phyloP scores from a whole-genome alignment of 2,888 invertebrate species.

The Bellardia pandia region DNA sequence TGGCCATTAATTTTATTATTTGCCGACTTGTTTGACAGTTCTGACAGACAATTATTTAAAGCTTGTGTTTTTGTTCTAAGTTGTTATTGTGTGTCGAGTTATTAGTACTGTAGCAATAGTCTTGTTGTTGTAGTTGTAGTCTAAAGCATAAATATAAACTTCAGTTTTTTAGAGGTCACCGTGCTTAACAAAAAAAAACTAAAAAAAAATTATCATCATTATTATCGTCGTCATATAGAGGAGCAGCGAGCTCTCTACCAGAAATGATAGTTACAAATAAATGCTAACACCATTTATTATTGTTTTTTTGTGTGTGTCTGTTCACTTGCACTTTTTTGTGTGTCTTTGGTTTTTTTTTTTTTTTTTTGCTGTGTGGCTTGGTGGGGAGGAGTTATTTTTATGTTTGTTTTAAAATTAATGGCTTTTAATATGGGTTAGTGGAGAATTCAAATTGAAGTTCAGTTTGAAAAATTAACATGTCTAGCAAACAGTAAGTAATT shows the following conservation, averaged over 20 bases:
- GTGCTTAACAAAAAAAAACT: slow-evolving; percentile 32
- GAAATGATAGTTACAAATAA: slow-evolving; percentile 71
- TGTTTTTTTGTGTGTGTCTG: slow-evolving; percentile 28
- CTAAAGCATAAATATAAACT: slow-evolving; percentile 68
- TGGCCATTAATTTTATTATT: slow-evolving; percentile 83
- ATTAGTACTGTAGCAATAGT: slow-evolving; percentile 57
- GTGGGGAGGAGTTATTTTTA: slow-evolving; percentile 45
- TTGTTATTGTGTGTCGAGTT: slow-evolving; percentile 70
- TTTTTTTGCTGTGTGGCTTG: slow-evolving; percentile 33
- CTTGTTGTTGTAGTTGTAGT: slow-evolving; percentile 37
- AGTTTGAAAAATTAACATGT: slow-evolving; percentile 47
- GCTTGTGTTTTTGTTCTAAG: slow-evolving; percentile 82
- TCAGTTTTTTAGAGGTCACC: slow-evolving; percentile 72
- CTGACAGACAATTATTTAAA: slow-evolving; percentile 85
- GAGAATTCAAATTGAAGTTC: slow-evolving; percentile 45
- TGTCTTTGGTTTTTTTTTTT: background rate
- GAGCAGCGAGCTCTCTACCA: slow-evolving; percentile 40
- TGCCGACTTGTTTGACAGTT: slow-evolving; percentile 85
- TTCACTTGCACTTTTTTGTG: slow-evolving; percentile 63
- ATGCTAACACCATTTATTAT: slow-evolving; percentile 70
- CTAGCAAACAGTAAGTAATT: slow-evolving; percentile 3
- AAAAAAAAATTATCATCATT: slow-evolving; percentile 48
- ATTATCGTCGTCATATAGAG: slow-evolving; percentile 51
- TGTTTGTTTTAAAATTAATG: slow-evolving; percentile 67
- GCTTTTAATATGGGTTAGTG: slow-evolving; percentile 64